Conservation (phyloP, 2,888 invertebrate species). For the Noctua pronuba region DNA sequence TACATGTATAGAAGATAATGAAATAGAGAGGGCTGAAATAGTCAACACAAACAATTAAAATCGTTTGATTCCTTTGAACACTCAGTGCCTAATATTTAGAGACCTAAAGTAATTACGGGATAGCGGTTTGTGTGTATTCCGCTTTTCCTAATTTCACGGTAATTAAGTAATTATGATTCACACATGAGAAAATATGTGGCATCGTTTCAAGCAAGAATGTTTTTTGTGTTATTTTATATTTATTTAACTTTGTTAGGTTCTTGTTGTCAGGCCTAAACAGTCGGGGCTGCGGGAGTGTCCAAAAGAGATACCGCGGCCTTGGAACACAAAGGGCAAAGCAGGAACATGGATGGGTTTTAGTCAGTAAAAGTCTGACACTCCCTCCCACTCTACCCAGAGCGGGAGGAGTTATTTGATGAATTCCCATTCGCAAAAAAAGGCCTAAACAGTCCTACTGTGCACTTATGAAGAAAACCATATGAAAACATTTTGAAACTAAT, state of each 20-base stretch:
- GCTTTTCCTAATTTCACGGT: neutral
- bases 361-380: too few species aligned
- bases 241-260: neutral
- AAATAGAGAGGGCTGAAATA: neutral
- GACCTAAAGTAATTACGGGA: slow-evolving; percentile 4
- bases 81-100: neutral
- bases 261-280: neutral
- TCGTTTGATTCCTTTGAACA: slow-evolving; percentile 15
- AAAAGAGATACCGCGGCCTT: too few species aligned
- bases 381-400: too few species aligned
- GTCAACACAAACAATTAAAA: slow-evolving; percentile 5
- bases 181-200: slow-evolving; percentile 1
- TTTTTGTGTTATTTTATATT: neutral
- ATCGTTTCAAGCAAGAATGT: neutral
- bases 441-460: neutral
- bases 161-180: slow-evolving; percentile 6
- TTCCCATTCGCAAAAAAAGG: too few species aligned
- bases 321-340: too few species aligned
- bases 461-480: neutral
- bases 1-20: too few species aligned
- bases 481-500: neutral
- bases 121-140: slow-evolving; percentile 7
- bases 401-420: too few species aligned
- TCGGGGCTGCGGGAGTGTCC: too few species aligned
- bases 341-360: too few species aligned